These are phyloP conservation scores for Nudaria mundana DNA, from an alignment of 2,888 invertebrate genomes.

Conservation along the genomic window DNA sequence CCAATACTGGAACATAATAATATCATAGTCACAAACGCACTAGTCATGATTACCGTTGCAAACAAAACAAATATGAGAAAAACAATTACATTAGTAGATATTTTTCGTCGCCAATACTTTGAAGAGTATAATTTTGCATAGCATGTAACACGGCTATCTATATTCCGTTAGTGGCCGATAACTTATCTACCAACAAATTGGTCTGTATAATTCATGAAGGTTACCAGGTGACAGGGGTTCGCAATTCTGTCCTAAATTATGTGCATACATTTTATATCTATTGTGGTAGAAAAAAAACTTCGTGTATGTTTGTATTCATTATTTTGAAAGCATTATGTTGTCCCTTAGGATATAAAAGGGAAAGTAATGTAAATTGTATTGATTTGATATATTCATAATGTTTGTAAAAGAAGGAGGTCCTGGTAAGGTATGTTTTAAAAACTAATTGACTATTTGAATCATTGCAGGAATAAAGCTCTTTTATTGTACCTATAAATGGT, in stretches of 20 bases:
- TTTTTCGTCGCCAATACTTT: too few relatives aligned
- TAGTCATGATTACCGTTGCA: too few relatives aligned
- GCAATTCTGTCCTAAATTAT: constrained; percentile 53
- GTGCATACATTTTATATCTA: constrained; percentile 48
- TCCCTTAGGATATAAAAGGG: constrained; percentile 33
- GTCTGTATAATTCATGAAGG: constrained; percentile 66
- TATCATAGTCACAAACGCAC: too few relatives aligned
- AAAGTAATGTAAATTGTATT: constrained; percentile 26
- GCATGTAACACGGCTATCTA: constrained; percentile 26
- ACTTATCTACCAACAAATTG: constrained; percentile 62
- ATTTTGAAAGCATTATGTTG: constrained; percentile 50
- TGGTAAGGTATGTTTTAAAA: too few relatives aligned
- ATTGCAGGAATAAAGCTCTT: too few relatives aligned
- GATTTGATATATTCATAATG: constrained; percentile 17
- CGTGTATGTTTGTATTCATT: constrained; percentile 45
- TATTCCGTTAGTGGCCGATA: constrained; percentile 46
- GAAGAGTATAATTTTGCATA: too few relatives aligned
- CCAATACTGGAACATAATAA: too few relatives aligned
- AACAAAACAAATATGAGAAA: too few relatives aligned
- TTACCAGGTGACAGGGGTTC: constrained; percentile 58
- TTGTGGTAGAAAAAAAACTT: constrained; percentile 34
- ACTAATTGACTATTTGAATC: too few relatives aligned
- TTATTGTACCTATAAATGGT: too few relatives aligned
- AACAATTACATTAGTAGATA: too few relatives aligned
- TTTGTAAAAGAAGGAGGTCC: too few relatives aligned